These are phyloP conservation scores for Malthinus seriepunctatus DNA, from an alignment of 2,888 invertebrate species.

Conservation along the genomic window DNA sequence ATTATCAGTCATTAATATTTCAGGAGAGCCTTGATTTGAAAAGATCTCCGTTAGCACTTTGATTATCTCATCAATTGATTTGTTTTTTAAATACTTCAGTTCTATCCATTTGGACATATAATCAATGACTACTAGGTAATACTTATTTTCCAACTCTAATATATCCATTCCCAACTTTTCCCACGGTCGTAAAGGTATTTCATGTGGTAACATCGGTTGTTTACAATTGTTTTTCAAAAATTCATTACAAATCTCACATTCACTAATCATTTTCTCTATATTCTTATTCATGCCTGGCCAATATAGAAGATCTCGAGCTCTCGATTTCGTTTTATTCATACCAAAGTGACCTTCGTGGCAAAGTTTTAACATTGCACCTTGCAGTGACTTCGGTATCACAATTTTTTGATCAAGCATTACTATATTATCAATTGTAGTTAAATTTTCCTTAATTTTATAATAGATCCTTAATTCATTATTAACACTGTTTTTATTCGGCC, in stretches of 20 bases:
- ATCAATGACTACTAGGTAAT: constrained; percentile 32
- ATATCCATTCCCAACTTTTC: constrained; percentile 18
- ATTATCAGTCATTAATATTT: constrained; percentile 30
- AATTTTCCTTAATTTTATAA: constrained; percentile 17
- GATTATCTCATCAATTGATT: constrained; percentile 19
- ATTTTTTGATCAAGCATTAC: constrained; percentile 15
- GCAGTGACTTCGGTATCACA: constrained; percentile 10
- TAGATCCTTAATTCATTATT: constrained; percentile 8
- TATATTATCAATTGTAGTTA: constrained; percentile 12
- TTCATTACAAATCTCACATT: constrained; percentile 18
- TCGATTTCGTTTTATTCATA: constrained; percentile 20
- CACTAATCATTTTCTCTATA: constrained; percentile 10
- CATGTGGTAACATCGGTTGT: constrained; percentile 25
- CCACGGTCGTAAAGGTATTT: constrained; percentile 17
- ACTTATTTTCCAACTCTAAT: constrained; percentile 22
- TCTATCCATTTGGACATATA: constrained; percentile 31
- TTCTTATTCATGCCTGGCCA: constrained; percentile 21
- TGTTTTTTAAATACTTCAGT: constrained; percentile 19
- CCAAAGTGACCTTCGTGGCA: constrained; percentile 18
- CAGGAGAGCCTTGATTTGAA: constrained; percentile 27
- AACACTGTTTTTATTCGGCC: constrained; percentile 10
- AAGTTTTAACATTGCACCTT: constrained; percentile 6
- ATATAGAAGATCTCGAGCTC: constrained; percentile 17
- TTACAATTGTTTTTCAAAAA: constrained; percentile 11
- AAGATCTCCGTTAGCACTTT: constrained; percentile 28